These are phyloP conservation scores for Lanius collurio DNA, from an alignment of 2,113 vertebrate genomes.

Conservation along the genomic window DNA sequence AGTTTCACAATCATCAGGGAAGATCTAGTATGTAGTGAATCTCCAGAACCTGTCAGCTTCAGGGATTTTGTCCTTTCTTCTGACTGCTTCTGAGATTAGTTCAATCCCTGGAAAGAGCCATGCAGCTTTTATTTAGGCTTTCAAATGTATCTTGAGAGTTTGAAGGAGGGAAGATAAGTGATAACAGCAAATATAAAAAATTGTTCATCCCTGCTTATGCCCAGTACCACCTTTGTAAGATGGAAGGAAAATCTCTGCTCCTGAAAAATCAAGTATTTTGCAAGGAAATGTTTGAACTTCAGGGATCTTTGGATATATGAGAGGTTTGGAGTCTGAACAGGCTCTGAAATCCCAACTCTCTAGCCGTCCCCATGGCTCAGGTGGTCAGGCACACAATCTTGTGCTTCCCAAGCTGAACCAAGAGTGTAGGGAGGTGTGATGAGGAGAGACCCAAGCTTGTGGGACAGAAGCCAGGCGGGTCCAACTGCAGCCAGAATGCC, in stretches of 20 bases:
- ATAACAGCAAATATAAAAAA: neutral
- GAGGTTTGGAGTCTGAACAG: neutral
- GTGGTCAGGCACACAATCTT: neutral
- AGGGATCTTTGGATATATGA: rapidly evolving
- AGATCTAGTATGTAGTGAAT: neutral
- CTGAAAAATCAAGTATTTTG: neutral
- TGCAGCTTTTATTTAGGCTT: neutral
- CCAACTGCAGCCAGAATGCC: constrained; percentile 17
- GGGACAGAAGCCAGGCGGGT: constrained; percentile 28
- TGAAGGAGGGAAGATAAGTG: neutral
- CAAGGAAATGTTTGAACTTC: neutral
- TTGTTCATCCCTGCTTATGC: neutral
- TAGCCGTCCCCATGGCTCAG: neutral
- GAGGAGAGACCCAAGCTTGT: constrained; percentile 14
- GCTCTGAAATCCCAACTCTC: neutral
- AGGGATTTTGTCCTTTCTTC: neutral
- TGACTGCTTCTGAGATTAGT: neutral
- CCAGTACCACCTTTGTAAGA: neutral
- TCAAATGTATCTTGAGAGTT: neutral
- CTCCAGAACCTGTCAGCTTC: neutral
- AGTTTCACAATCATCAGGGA: neutral
- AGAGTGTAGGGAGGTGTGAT: neutral
- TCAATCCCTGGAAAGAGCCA: neutral
- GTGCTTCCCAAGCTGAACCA: neutral
- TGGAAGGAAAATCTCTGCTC: neutral